Percentiles rank a stretch among this genome's conserved stretches.
Evolutionary conservation across 2,888 invertebrate genomes (phyloP).

Genomic region (Nymphalis c-album): DNA sequence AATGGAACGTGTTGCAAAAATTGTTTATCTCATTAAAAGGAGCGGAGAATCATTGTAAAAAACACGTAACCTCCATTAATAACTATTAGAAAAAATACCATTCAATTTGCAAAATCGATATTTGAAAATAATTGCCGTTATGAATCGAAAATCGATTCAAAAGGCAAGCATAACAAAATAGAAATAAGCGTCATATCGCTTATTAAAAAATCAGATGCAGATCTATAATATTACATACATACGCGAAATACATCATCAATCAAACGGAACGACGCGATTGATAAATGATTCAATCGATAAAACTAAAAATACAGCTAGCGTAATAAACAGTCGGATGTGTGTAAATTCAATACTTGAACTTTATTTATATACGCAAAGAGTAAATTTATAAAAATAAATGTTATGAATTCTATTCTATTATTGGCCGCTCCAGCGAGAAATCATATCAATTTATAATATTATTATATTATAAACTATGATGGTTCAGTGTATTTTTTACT

Average conservation of each 20-base stretch:
- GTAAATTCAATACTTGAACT: conserved; percentile 20
- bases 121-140: conserved; percentile 11
- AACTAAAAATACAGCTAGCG: conserved; percentile 26
- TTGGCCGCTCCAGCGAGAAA: neutral
- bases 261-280: conserved; percentile 23
- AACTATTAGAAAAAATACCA: neutral
- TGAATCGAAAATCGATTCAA: conserved; percentile 12
- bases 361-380: conserved; percentile 2
- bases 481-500: neutral
- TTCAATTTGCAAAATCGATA: conserved; percentile 16
- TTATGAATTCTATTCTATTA: neutral
- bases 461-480: neutral
- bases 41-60: neutral
- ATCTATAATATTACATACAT: conserved; percentile 30
- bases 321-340: conserved; percentile 22
- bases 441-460: too few relatives aligned
- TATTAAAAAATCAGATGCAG: conserved; percentile 27
- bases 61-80: neutral
- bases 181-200: conserved; percentile 16
- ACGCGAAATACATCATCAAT: conserved; percentile 33
- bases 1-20: too few relatives aligned
- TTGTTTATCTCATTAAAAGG: conserved; percentile 1
- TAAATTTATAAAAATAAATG: neutral
- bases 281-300: conserved; percentile 32
- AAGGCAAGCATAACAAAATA: conserved; percentile 23